These are phyloP conservation scores for Meliscaeva auricollis DNA, from an alignment of 2,888 invertebrate species.

Conservation along the genomic window DNA sequence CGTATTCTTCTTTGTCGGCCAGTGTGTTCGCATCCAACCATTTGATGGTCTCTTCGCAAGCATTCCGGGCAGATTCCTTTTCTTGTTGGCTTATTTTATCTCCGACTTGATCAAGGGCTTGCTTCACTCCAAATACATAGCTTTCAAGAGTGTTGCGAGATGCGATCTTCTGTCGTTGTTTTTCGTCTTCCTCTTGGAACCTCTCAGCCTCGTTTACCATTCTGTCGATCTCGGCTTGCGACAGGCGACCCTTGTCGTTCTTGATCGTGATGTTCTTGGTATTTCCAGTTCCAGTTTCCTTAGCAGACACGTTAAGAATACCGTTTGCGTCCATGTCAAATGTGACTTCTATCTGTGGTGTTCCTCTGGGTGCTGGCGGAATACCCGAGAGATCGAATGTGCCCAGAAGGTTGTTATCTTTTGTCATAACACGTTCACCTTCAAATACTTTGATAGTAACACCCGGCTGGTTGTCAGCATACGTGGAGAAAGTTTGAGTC, in stretches of 20 bases:
- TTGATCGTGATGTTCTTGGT: conserved; percentile 91
- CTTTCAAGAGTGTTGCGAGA: conserved; percentile 89
- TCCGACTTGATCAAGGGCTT: conserved; percentile 87
- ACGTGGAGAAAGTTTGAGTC: conserved; percentile 90
- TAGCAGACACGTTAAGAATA: conserved; percentile 93
- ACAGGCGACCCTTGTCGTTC: conserved; percentile 91
- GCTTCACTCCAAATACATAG: conserved; percentile 88
- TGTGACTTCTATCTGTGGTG: conserved; percentile 92
- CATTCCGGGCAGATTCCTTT: conserved; percentile 88
- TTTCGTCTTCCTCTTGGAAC: conserved; percentile 89
- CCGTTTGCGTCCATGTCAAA: conserved; percentile 94
- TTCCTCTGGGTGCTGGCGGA: conserved; percentile 94
- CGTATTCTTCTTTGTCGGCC: conserved; percentile 90
- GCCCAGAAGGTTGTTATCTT: conserved; percentile 95
- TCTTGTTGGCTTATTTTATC: conserved; percentile 87
- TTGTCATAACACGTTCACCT: conserved; percentile 94
- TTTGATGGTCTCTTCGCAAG: conserved; percentile 87
- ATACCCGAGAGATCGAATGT: conserved; percentile 97
- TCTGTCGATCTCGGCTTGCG: conserved; percentile 90
- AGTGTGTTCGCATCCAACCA: conserved; percentile 91
- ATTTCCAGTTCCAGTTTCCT: conserved; percentile 87
- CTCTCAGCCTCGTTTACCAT: conserved; percentile 90
- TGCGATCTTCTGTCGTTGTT: conserved; percentile 87
- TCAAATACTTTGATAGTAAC: conserved; percentile 89
- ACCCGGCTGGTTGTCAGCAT: conserved; percentile 90